Conservation (phyloP, 2,797 vertebrate genomes). For the Sternotherus odoratus region DNA sequence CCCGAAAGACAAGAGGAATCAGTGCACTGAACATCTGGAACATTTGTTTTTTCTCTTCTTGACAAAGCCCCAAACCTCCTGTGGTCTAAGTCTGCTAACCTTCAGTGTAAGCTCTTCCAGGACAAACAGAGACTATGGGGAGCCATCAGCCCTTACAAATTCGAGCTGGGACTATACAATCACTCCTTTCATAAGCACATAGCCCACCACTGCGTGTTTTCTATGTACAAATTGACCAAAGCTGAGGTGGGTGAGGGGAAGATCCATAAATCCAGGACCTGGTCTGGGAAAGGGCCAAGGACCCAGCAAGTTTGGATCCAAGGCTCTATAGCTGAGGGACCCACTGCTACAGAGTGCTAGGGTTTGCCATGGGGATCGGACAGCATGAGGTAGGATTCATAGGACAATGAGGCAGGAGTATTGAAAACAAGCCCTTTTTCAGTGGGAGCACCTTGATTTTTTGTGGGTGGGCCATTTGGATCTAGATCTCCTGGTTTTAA, state of each 20-base stretch:
- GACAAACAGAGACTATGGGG: slow-evolving; percentile 41
- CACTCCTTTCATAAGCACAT: slow-evolving; percentile 36
- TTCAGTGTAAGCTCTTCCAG: slow-evolving; percentile 46
- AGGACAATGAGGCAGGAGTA: not conserved
- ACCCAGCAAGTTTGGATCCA: not conserved
- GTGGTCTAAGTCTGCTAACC: slow-evolving; percentile 43
- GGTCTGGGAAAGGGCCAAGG: not conserved
- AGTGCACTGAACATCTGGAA: not conserved
- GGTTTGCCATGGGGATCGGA: not conserved
- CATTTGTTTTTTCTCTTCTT: not conserved
- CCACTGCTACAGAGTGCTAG: not conserved
- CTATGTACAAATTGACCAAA: slow-evolving; percentile 19
- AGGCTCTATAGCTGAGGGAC: not conserved
- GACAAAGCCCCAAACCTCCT: slow-evolving; percentile 24
- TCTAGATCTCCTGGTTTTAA: not conserved
- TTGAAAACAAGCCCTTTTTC: not conserved
- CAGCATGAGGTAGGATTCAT: not conserved
- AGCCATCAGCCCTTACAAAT: slow-evolving; percentile 7
- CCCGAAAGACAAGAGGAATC: not conserved
- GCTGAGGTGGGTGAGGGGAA: not conserved
- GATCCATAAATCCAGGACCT: not conserved
- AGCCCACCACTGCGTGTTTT: slow-evolving; percentile 10
- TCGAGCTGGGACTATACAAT: not conserved
- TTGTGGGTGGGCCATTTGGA: not conserved
- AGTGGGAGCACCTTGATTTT: not conserved